A percentile compares a stretch with the other conserved stretches of the same genome.
These are phyloP conservation scores for Chloroceryle amazona DNA, from an alignment of 2,797 vertebrate genomes.

Conservation along the genomic window DNA sequence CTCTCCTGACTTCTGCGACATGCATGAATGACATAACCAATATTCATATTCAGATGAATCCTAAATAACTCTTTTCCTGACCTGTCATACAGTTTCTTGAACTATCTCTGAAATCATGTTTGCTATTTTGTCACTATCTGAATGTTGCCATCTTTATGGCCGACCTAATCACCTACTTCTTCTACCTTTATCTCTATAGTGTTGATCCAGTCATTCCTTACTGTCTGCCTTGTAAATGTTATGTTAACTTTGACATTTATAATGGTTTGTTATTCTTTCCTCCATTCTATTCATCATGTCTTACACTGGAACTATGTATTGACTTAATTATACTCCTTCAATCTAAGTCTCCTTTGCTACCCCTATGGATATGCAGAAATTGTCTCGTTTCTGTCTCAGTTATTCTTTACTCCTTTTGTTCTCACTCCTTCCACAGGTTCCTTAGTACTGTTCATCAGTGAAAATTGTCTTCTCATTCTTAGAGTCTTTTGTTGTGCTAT, in stretches of 20 bases:
- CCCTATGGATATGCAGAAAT: not conserved
- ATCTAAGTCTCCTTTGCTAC: not conserved
- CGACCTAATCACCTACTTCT: not conserved
- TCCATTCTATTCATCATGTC: not conserved
- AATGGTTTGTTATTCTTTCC: not conserved
- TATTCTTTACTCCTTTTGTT: not conserved
- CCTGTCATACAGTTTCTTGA: not conserved
- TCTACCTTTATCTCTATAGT: not conserved
- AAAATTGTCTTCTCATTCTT: not conserved
- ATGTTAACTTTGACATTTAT: not conserved
- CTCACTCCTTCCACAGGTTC: not conserved
- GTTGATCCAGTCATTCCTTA: not conserved
- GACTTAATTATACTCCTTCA: not conserved
- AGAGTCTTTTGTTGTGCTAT: constrained; percentile 33
- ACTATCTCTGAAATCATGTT: not conserved
- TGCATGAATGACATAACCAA: not conserved
- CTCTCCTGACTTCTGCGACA: not conserved
- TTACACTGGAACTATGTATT: not conserved
- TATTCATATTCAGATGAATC: not conserved
- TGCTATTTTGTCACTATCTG: not conserved
- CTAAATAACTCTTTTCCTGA: not conserved
- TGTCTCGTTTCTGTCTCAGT: not conserved
- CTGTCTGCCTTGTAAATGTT: not conserved
- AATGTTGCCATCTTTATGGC: not conserved
- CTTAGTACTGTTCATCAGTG: not conserved